Evolutionary conservation across 2,888 invertebrate species (phyloP), one percentile per base, ranked within the genome.

Genomic region (Stegana nigrithorax): DNA sequence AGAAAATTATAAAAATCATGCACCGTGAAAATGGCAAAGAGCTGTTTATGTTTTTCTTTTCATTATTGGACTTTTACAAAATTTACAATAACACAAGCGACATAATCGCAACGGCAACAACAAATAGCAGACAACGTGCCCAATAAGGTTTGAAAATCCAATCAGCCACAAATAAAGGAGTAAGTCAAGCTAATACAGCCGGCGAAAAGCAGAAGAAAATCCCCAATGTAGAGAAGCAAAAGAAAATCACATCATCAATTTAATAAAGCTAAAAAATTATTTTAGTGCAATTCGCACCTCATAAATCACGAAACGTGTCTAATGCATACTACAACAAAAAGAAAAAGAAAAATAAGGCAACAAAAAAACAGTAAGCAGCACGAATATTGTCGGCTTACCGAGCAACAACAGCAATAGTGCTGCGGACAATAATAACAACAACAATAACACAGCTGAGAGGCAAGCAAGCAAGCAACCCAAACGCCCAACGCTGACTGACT

Each of bases 241-340:
- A 55, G 60, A 67, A 71, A 69, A 80, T 73, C 68, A 67, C 73
- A 75, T 77, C 73, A 75, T 77, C 76, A 79, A 76, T 76, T 77
- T 76, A 77, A 78, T 75, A 60, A 72, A 72, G 71, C 68, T 67
- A 67, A 63, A 64, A 76, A 80, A 74, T 77, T 76, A 75, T 80
- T 82, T 82, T 77, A 78, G 78, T 81, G 79, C 82, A 84, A 83
- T 83, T 83, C 81, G 78, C 83, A 83, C 83, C 83, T 84, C 82
- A 83, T 83, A 84, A 83, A 83, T 83, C 84, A 82, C 79, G 80
- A 84, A 82, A 82, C 83, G 84, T 84, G 83, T 81, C 83, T 75
- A 81, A 81, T 74, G 74, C 71, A 69, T 73, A 78, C 74, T 67
- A 69, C 59, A 66, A 65, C 59, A 17, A 23, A 3, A 36, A 36